A percentile compares a stretch with the other conserved stretches of the same genome.
Conservation (phyloP, 2,888 invertebrate species). For the Drosophila testacea region DNA sequence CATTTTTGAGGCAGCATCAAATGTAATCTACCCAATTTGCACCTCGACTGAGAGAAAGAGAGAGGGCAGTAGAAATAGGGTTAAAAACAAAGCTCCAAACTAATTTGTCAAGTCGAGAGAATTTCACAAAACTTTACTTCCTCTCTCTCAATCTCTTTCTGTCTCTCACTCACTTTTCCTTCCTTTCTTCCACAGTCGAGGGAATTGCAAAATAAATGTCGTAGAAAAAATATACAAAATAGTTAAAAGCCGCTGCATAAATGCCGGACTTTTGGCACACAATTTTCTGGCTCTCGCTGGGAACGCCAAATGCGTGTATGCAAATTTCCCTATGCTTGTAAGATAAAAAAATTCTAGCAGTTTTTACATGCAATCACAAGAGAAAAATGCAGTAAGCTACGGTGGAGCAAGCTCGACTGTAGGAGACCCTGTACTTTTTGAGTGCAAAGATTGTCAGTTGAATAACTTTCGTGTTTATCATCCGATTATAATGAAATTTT, state of each 20-base stretch:
- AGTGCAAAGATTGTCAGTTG: no score
- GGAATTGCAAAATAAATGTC: constrained; percentile 67
- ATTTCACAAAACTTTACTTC: constrained; percentile 29
- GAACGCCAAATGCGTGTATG: constrained; percentile 71
- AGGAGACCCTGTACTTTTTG: no score
- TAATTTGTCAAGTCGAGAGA: constrained; percentile 49
- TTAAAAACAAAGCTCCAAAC: constrained; percentile 47
- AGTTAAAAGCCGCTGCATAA: constrained; percentile 54
- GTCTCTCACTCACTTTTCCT: neutral
- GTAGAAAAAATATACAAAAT: constrained; percentile 50
- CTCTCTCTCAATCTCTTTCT: neutral
- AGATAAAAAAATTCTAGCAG: constrained; percentile 22
- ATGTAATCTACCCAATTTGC: constrained; percentile 71
- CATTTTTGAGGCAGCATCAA: constrained; percentile 69
- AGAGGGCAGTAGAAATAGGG: constrained; percentile 25
- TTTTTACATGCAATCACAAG: constrained; percentile 27
- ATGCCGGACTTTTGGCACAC: constrained; percentile 67
- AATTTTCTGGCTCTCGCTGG: constrained; percentile 45
- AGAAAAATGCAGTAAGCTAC: neutral
- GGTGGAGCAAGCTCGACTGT: no score
- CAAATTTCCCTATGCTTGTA: constrained; percentile 59
- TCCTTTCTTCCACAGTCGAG: constrained; percentile 2
- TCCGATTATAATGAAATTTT: no score
- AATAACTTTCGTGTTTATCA: no score
- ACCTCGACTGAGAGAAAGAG: constrained; percentile 14